phyloP scores from a whole-genome alignment of 2,888 invertebrate genomes.

The Ischnus inquisitorius region DNA sequence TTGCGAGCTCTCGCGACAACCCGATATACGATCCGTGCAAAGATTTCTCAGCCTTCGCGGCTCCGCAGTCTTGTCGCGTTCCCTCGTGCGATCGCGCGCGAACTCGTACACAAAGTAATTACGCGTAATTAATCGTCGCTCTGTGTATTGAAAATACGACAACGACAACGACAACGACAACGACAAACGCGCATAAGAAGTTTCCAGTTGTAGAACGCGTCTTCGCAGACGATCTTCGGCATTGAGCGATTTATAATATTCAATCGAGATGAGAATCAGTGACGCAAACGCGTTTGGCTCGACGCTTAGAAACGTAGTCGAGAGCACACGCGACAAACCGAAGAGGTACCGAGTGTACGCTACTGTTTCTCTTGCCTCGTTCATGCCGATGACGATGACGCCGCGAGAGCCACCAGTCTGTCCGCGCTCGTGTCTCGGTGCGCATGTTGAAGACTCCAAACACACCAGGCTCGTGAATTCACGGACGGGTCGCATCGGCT shows the following conservation, averaged over 20 bases:
- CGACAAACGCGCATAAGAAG: background rate
- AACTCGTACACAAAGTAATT: background rate
- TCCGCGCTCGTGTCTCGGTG: constrained; percentile 66
- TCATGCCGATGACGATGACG: constrained; percentile 64
- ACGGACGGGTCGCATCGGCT: background rate
- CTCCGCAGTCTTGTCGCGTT: constrained; percentile 58
- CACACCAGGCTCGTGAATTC: constrained; percentile 47
- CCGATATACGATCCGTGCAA: background rate
- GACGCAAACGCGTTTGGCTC: background rate
- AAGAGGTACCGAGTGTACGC: constrained; percentile 64
- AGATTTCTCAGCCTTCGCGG: constrained; percentile 19
- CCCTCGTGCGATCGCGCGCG: constrained; percentile 32
- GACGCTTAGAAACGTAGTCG: constrained; percentile 1
- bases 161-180: background rate
- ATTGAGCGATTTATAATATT: background rate
- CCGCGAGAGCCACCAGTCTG: constrained; percentile 57
- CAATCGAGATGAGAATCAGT: constrained; percentile 11
- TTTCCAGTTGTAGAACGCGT: background rate
- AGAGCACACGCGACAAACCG: constrained; percentile 58
- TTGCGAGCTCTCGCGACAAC: background rate
- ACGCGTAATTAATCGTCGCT: background rate
- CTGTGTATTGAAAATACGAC: background rate
- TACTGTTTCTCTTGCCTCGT: constrained; percentile 65
- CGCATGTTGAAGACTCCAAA: constrained; percentile 65
- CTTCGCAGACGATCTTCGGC: background rate